phyloP scores from a whole-genome alignment of 2,113 vertebrate genomes.

The Oplegnathus fasciatus region DNA sequence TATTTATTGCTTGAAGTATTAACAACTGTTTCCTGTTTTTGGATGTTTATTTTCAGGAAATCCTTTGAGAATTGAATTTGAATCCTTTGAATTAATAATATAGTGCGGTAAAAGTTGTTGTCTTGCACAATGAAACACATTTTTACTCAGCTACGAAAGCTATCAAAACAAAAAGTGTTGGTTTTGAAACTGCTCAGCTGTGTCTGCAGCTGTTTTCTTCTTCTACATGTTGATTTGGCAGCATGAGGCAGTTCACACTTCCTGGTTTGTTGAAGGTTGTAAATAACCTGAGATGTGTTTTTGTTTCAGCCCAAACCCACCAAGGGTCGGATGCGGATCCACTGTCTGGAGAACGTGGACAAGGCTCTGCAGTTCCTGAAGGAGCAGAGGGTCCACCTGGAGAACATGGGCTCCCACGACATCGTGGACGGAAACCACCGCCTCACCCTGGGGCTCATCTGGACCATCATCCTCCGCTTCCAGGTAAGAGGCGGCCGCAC shows the following conservation, averaged over 20 bases:
- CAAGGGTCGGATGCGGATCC: constrained; percentile 96
- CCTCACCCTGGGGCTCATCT: constrained; percentile 95
- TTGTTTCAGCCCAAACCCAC: constrained; percentile 93
- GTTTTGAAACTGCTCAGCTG: constrained; percentile 35
- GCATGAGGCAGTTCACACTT: background rate
- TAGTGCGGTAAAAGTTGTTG: background rate
- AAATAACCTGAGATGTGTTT: constrained; percentile 17
- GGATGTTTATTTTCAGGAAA: background rate
- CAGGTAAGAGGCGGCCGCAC: constrained; percentile 83
- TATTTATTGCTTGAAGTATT: background rate
- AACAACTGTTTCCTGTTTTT: background rate
- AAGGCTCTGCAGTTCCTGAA: constrained; percentile 98
- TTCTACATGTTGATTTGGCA: background rate
- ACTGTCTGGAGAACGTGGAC: constrained; percentile 97
- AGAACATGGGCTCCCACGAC: constrained; percentile 99
- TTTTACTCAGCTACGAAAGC: background rate
- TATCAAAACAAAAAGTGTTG: background rate
- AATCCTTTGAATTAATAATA: background rate
- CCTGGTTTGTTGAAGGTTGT: background rate
- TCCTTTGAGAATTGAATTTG: background rate
- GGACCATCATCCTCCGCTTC: constrained; percentile 98
- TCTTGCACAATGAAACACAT: background rate
- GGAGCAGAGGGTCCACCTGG: constrained; percentile 95
- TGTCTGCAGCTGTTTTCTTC: constrained; percentile 40
- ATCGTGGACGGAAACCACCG: constrained; percentile 98